These are phyloP conservation scores for Xanthia togata DNA, from an alignment of 2,888 invertebrate species.

Conservation along the genomic window DNA sequence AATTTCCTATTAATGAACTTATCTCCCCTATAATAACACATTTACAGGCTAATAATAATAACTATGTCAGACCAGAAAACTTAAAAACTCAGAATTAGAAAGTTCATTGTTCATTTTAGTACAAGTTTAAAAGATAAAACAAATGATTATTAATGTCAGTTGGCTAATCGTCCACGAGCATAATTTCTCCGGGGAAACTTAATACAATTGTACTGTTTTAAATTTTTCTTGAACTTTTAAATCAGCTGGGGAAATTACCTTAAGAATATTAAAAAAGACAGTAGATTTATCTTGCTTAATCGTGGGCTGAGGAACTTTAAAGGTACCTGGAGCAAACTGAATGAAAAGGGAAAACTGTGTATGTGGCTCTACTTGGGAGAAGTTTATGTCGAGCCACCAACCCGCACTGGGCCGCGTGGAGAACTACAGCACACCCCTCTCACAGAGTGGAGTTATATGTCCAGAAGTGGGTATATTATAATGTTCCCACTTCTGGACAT, in stretches of 20 bases:
- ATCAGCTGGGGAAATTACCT: constrained; percentile 37
- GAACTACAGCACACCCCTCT: too few relatives aligned
- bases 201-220: constrained; percentile 18
- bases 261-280: not conserved
- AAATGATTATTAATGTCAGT: constrained; percentile 1
- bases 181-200: constrained; percentile 41
- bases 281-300: not conserved
- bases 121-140: not conserved
- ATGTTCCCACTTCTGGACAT: too few relatives aligned
- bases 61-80: not conserved
- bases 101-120: not conserved
- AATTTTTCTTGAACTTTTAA: not conserved
- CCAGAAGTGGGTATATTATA: too few relatives aligned
- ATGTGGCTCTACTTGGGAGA: not conserved
- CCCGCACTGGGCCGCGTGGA: too few relatives aligned
- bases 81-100: not conserved
- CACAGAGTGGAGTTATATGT: too few relatives aligned
- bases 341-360: not conserved
- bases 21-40: too few relatives aligned
- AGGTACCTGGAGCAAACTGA: not conserved
- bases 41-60: too few relatives aligned
- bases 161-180: constrained; percentile 1
- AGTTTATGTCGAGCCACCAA: too few relatives aligned
- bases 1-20: too few relatives aligned
- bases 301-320: too few relatives aligned